Conservation (phyloP, 2,888 invertebrate species). For the Phaonia tiefii region DNA sequence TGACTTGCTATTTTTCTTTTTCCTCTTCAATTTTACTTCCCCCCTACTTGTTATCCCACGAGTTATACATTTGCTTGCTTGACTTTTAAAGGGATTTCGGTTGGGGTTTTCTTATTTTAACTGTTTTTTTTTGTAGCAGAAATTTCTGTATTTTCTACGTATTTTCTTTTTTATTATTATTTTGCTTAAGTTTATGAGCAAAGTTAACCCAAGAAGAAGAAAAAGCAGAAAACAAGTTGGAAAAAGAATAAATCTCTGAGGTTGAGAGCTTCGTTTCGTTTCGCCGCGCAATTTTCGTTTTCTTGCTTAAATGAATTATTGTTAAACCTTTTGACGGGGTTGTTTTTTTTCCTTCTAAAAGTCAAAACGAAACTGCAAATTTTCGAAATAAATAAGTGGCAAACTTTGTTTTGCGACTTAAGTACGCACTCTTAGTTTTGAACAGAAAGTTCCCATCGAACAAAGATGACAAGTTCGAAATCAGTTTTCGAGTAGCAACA, state of each 20-base stretch:
- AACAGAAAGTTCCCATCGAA: not conserved
- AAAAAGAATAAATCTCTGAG: slow-evolving; percentile 34
- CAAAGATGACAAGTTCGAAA: too few relatives aligned
- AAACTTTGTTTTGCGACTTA: not conserved
- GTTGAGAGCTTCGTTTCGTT: slow-evolving; percentile 1
- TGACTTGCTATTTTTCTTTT: slow-evolving; percentile 24
- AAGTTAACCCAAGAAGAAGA: slow-evolving; percentile 16
- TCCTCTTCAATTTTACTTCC: not conserved
- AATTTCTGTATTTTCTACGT: not conserved
- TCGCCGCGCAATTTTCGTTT: not conserved
- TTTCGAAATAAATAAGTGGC: not conserved
- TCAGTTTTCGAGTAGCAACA: too few relatives aligned
- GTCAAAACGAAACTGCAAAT: not conserved
- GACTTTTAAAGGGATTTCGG: slow-evolving; percentile 10
- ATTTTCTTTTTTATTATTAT: slow-evolving; percentile 2
- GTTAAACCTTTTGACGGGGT: slow-evolving; percentile 11
- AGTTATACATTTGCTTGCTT: not conserved
- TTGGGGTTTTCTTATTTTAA: slow-evolving; percentile 23
- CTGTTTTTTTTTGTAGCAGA: not conserved
- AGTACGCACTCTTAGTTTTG: not conserved
- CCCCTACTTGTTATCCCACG: not conserved
- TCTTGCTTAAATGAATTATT: slow-evolving; percentile 29
- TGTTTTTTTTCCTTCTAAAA: too few relatives aligned
- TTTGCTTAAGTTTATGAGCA: slow-evolving; percentile 19
- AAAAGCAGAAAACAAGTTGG: too few relatives aligned